Evolutionary conservation across 2,888 invertebrate species (phyloP), one percentile per base, ranked within the genome.

Genomic region (Deroplatys truncata): DNA sequence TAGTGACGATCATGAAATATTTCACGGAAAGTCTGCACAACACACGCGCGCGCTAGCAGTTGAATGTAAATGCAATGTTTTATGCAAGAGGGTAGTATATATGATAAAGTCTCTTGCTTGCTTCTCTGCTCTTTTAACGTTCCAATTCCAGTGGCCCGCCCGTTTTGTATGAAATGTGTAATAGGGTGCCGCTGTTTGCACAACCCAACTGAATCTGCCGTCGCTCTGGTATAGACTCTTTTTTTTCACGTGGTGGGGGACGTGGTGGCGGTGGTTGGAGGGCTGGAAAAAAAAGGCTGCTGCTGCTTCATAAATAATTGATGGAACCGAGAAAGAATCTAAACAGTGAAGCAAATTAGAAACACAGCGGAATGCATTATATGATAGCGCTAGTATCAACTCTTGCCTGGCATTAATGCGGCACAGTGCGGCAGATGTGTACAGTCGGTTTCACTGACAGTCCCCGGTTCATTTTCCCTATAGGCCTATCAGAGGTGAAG

Each of bases 291-390:
- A 84, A 88, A 84, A 85, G 84, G 56, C 56, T 72, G 56, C 82
- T 29, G 82, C 56, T 82, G 87, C 83, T 87, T 87, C 86, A 86
- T 88, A 85, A 86, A 90, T 90, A 88, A 88, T 88, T 86, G 85
- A 90, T 84, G 90, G 82, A 25, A 56, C 85, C 49, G 82, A 56
- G 89, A 88, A 90, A 90, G 90, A 89, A 89, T 88, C 89, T 90
- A 90, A 90, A 90, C 90, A 90, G 88, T 89, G 90, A 72, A 89
- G 90, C 90, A 90, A 90, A 90, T 90, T 90, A 90, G 90, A 90
- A 90, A 85, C 87, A 86, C 88, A 83, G 88, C n/a, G 85, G 20
- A 28, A 84, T 72, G 90, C 84, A 88, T 90, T 88, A 90, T 88
- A 88, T 90, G 89, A 90, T 88, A 90, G 89, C 82, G 86, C 85